Percentiles rank a stretch among this genome's conserved stretches.
Conservation (phyloP, 2,113 vertebrate species). For the Phalacrocorax pelagicus region DNA sequence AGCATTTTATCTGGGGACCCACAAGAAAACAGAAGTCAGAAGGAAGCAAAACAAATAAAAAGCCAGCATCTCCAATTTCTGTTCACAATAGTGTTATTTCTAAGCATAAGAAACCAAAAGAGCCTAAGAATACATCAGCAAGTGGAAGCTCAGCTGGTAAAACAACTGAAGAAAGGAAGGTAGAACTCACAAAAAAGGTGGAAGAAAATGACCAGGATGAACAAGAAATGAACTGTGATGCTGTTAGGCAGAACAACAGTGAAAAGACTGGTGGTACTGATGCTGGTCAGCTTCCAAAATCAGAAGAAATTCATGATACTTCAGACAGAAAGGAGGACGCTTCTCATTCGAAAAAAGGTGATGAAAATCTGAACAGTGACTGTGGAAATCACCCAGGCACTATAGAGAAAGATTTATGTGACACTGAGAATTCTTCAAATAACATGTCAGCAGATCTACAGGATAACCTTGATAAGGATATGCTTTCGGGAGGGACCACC, state of each 20-base stretch:
- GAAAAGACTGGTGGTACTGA: conserved; percentile 38
- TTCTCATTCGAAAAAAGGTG: conserved; percentile 18
- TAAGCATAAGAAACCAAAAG: conserved; percentile 67
- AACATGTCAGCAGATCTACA: neutral
- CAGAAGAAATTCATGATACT: neutral
- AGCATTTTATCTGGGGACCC: conserved; percentile 96
- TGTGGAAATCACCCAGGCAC: neutral
- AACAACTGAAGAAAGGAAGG: conserved; percentile 64
- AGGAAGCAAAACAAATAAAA: conserved; percentile 66
- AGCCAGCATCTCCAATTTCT: conserved; percentile 51
- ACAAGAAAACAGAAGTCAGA: conserved; percentile 72
- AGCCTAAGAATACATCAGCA: conserved; percentile 15
- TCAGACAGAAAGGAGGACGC: conserved; percentile 29
- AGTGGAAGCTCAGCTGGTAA: conserved; percentile 45
- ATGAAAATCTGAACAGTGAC: conserved; percentile 33
- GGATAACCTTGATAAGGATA: neutral
- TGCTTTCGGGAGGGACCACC: neutral
- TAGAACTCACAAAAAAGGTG: conserved; percentile 35
- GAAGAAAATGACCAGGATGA: conserved; percentile 22
- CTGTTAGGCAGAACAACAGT: neutral
- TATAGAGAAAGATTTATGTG: neutral
- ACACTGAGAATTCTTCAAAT: neutral
- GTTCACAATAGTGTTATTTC: conserved; percentile 51
- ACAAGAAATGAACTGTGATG: conserved; percentile 20
- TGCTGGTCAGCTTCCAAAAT: neutral